Evolutionary conservation across 2,113 vertebrate species (phyloP), one percentile per base, ranked within the genome.

Genomic region (Philantomba maxwellii): DNA sequence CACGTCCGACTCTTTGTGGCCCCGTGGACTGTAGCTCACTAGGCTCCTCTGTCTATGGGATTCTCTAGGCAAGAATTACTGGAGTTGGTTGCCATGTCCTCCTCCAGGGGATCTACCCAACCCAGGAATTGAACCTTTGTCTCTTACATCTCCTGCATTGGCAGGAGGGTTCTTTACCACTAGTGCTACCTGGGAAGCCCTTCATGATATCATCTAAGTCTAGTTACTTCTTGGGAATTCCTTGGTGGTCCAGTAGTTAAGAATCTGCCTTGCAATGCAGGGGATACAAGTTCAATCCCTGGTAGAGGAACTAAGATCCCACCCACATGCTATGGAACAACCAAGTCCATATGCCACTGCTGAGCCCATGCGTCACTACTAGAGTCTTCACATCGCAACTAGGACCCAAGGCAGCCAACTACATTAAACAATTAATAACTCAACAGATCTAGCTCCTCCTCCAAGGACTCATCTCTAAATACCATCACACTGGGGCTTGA

Each of bases 331-430:
- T 43, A 25, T 43, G 70, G 36, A 26, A 14, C 21, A 43, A 26
- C 36, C 23, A 14, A 43, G 36, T 36, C 36, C 23, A 43, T 75
- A 39, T 0, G 12, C 36, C 1, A 0, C 33, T 36, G 1, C 70
- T 25, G 70, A 73, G 21, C 21, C 21, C 5, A 3, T 1, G 11
- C 5, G 0, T 1, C 70, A 14, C 36, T 25, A 3, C 70, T 43
- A 7, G 33, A 36, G 70, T 75, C 36, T 39, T 39, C 66, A 70
- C 19, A 23, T 12, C 2, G 1, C 19, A 39, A 12, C 66, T 39
- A 39, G n/a, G 66, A 70, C n/a, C 66, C n/a, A 70, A 39, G n/a
- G 10, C 66, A 23, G 66, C 19, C 66, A 39, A 70, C 39, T 70
- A 23, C n/a, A 2, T 70, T 36, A 70, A 70, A 70, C 19, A 23